Conservation (phyloP, 2,113 vertebrate genomes). For the Cyphomyrus discorhynchus region DNA sequence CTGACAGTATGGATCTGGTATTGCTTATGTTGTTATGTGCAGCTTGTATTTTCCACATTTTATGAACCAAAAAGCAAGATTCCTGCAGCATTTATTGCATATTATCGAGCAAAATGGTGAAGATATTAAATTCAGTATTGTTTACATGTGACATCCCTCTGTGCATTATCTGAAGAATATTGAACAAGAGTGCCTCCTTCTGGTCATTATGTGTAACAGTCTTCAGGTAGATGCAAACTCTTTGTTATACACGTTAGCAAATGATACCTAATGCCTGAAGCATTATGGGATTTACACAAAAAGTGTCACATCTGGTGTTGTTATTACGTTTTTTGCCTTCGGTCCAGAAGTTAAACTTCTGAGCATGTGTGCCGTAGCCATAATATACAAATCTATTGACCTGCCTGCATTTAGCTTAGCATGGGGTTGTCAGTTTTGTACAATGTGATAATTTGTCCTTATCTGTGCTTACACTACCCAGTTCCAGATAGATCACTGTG, state of each 20-base stretch:
- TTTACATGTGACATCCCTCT: neutral
- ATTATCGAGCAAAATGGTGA: neutral
- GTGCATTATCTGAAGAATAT: neutral
- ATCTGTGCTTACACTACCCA: neutral
- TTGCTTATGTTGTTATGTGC: neutral
- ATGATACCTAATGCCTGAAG: neutral
- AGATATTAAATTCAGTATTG: neutral
- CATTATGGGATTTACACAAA: neutral
- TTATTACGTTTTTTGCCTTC: neutral
- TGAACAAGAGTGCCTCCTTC: conserved; percentile 12
- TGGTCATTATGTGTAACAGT: neutral
- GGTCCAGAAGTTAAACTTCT: neutral
- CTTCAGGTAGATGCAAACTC: neutral
- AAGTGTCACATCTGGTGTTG: neutral
- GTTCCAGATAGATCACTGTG: neutral
- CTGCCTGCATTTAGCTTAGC: neutral
- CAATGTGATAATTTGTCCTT: neutral
- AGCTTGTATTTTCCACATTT: neutral
- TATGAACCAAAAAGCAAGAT: neutral
- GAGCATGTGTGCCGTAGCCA: neutral
- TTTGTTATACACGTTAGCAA: neutral
- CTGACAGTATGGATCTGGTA: neutral
- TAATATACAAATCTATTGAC: no score
- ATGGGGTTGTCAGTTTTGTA: neutral
- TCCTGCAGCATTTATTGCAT: neutral